These are phyloP conservation scores for Anoplolepis gracilipes DNA, from an alignment of 1,140 invertebrate genomes.

Conservation along the genomic window DNA sequence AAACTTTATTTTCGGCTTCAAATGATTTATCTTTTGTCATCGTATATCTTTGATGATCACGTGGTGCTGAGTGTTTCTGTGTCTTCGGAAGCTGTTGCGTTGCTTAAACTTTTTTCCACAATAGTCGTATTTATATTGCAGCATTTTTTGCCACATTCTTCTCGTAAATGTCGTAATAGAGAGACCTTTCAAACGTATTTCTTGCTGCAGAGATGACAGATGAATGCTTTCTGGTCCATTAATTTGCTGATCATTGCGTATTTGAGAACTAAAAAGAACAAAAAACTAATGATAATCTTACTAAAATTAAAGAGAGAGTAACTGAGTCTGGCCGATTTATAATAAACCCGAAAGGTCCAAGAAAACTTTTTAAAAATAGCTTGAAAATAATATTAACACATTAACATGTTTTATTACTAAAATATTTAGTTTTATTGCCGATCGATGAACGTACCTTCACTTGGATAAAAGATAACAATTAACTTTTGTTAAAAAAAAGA, in stretches of 20 bases:
- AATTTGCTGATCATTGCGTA: not conserved
- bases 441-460: not conserved
- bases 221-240: slow-evolving; percentile 21
- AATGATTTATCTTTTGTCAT: not conserved
- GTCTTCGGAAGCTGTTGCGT: slow-evolving; percentile 77
- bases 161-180: slow-evolving; percentile 32
- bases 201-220: slow-evolving; percentile 46
- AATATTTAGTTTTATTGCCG: not conserved
- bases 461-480: not conserved
- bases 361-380: not conserved
- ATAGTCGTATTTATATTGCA: slow-evolving; percentile 55
- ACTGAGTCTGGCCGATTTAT: not conserved
- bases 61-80: slow-evolving; percentile 70
- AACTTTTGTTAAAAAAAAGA: not conserved
- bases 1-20: not conserved
- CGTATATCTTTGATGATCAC: not conserved
- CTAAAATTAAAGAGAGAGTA: not conserved
- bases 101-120: slow-evolving; percentile 86
- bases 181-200: slow-evolving; percentile 65
- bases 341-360: not conserved
- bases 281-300: slow-evolving; percentile 22
- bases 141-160: slow-evolving; percentile 68
- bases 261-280: slow-evolving; percentile 4
- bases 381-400: not conserved
- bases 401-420: not conserved